These are phyloP conservation scores for Pluvialis apricaria DNA, from an alignment of 2,113 vertebrate species.

Conservation along the genomic window DNA sequence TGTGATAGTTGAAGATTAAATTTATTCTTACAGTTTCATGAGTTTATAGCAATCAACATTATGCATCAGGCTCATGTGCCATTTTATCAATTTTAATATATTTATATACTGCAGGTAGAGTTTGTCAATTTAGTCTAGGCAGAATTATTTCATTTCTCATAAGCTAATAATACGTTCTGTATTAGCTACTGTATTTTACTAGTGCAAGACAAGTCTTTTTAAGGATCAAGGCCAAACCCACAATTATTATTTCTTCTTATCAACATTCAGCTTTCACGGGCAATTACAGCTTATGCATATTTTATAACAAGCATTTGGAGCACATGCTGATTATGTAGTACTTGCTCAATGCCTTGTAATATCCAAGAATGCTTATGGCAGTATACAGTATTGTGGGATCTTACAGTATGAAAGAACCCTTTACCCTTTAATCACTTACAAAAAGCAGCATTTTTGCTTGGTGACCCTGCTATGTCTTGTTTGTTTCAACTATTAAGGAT, in stretches of 20 bases:
- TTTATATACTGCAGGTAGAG: not conserved
- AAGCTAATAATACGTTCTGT: slow-evolving; percentile 11
- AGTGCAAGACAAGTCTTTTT: not conserved
- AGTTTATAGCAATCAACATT: not conserved
- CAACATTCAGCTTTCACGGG: slow-evolving; percentile 41
- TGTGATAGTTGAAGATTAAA: not conserved
- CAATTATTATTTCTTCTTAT: slow-evolving; percentile 54
- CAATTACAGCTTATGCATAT: slow-evolving; percentile 66
- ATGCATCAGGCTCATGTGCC: not conserved
- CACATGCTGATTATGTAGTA: slow-evolving; percentile 9
- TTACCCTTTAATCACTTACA: not conserved
- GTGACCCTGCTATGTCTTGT: not conserved
- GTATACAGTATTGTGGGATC: not conserved
- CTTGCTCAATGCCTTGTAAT: slow-evolving; percentile 8
- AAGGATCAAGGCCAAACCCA: slow-evolving; percentile 36
- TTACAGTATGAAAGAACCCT: not conserved
- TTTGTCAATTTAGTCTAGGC: not conserved
- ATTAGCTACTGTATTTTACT: slow-evolving; percentile 5
- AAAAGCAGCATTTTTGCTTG: not conserved
- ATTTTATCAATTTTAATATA: slow-evolving; percentile 24
- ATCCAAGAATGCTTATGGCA: slow-evolving; percentile 33
- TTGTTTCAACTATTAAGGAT: slow-evolving; percentile 21
- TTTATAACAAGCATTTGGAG: slow-evolving; percentile 60
- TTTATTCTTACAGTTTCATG: not conserved
- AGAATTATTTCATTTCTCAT: slow-evolving; percentile 21